A percentile compares a stretch with the other conserved stretches of the same genome.
Conservation (phyloP, 2,888 invertebrate species). For the Rhopalosiphum nymphaeae region DNA sequence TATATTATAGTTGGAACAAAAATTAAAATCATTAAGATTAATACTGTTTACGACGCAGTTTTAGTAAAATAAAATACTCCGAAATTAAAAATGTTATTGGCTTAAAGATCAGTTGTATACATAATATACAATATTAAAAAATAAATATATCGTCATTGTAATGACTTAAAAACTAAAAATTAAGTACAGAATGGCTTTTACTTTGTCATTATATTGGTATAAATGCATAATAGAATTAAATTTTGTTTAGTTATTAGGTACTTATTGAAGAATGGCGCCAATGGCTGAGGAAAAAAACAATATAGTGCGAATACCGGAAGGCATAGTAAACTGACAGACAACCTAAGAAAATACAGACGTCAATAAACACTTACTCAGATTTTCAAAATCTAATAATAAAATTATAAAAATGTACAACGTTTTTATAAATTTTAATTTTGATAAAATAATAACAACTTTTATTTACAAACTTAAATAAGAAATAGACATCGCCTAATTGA, state of each 20-base stretch:
- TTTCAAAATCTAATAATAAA: constrained; percentile 31
- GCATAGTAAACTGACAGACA: constrained; percentile 21
- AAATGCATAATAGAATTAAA: constrained; percentile 14
- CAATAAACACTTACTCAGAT: constrained; percentile 7
- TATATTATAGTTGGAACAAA: not conserved
- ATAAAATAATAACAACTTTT: constrained; percentile 13
- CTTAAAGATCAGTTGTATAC: not conserved
- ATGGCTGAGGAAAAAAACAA: not conserved
- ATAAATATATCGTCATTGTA: not conserved
- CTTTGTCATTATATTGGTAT: not conserved
- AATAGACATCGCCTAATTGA: not conserved
- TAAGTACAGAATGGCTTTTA: not conserved
- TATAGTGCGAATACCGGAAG: constrained; percentile 20
- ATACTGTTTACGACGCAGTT: not conserved
- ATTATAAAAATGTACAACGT: not conserved
- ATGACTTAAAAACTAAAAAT: not conserved
- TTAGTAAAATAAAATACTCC: not conserved
- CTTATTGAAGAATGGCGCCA: constrained; percentile 44
- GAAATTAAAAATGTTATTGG: not conserved
- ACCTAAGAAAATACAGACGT: constrained; percentile 22
- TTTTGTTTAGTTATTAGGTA: constrained; percentile 27
- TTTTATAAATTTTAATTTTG: not conserved
- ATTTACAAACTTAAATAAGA: not conserved
- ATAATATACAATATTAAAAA: not conserved
- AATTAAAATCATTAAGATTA: not conserved